phyloP scores from a whole-genome alignment of 2,113 vertebrate species.

The Halichoeres trimaculatus region DNA sequence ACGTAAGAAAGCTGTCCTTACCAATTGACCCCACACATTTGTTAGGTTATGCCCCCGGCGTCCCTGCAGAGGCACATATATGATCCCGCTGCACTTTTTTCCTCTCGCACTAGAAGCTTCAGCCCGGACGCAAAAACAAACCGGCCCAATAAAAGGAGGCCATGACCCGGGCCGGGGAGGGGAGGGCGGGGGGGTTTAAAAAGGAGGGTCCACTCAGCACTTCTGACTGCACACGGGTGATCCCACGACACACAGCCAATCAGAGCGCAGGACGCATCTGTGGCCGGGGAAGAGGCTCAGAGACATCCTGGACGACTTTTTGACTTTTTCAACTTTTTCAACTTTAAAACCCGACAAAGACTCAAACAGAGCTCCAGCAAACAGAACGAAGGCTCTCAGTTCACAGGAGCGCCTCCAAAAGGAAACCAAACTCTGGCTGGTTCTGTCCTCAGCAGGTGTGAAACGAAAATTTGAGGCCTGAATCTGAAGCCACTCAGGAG shows the following conservation, averaged over 20 bases:
- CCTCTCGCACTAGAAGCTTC: slow-evolving; percentile 81
- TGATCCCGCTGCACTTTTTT: slow-evolving; percentile 70
- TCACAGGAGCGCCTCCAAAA: too few relatives aligned
- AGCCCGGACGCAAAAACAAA: slow-evolving; percentile 79
- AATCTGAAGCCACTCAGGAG: too few relatives aligned
- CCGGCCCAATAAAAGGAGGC: slow-evolving; percentile 78
- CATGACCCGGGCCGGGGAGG: slow-evolving; percentile 46
- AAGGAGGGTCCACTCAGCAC: slow-evolving; percentile 84
- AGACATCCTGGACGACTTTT: neutral
- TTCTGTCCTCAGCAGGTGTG: too few relatives aligned
- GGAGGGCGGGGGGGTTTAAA: slow-evolving; percentile 45
- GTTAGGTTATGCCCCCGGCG: slow-evolving; percentile 82
- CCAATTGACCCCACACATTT: slow-evolving; percentile 88
- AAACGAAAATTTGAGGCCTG: too few relatives aligned
- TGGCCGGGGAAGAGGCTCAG: neutral
- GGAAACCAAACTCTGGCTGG: too few relatives aligned
- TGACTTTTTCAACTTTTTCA: neutral
- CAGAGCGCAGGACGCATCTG: slow-evolving; percentile 35
- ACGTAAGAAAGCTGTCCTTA: slow-evolving; percentile 75
- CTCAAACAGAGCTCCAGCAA: too few relatives aligned
- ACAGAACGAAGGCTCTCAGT: too few relatives aligned
- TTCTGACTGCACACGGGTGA: slow-evolving; percentile 73
- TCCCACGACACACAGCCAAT: slow-evolving; percentile 69
- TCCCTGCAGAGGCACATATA: slow-evolving; percentile 80
- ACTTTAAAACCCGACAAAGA: too few relatives aligned